These are phyloP conservation scores for Knipowitschia caucasica DNA, from an alignment of 2,797 vertebrate genomes.

Conservation along the genomic window DNA sequence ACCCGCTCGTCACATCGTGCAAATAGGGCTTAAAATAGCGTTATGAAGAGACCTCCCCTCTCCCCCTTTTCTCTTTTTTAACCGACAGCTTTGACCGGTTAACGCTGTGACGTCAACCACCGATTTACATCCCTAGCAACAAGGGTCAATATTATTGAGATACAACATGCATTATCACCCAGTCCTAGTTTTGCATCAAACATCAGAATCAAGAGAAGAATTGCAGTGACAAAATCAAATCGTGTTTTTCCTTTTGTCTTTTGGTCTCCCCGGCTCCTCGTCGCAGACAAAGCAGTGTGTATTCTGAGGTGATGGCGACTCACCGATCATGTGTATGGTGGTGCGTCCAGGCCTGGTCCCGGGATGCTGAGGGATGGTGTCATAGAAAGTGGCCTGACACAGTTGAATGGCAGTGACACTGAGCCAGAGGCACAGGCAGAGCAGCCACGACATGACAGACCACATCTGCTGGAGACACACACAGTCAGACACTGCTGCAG, in stretches of 20 bases:
- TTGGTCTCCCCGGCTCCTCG: no score
- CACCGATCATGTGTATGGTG: slow-evolving; percentile 78
- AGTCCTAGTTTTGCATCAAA: no score
- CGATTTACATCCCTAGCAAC: no score
- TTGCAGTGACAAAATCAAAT: background rate
- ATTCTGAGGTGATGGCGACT: slow-evolving; percentile 36
- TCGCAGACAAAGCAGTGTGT: background rate
- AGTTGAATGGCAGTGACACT: slow-evolving; percentile 90
- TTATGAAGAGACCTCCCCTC: no score
- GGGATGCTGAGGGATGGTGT: slow-evolving; percentile 92
- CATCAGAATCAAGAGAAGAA: no score
- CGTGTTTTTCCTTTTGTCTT: background rate
- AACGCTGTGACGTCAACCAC: no score
- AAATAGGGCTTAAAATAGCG: no score
- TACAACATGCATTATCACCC: no score
- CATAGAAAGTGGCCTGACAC: slow-evolving; percentile 93
- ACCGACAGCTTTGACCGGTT: no score
- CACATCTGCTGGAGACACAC: slow-evolving; percentile 71
- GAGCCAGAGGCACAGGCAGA: slow-evolving; percentile 97
- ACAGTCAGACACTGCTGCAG: slow-evolving; percentile 28
- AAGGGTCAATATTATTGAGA: no score
- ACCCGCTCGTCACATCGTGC: no score
- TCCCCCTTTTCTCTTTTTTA: no score
- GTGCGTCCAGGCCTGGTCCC: slow-evolving; percentile 90
- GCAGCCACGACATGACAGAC: slow-evolving; percentile 98